phyloP scores from a whole-genome alignment of 2,113 vertebrate species.

The Morone saxatilis region DNA sequence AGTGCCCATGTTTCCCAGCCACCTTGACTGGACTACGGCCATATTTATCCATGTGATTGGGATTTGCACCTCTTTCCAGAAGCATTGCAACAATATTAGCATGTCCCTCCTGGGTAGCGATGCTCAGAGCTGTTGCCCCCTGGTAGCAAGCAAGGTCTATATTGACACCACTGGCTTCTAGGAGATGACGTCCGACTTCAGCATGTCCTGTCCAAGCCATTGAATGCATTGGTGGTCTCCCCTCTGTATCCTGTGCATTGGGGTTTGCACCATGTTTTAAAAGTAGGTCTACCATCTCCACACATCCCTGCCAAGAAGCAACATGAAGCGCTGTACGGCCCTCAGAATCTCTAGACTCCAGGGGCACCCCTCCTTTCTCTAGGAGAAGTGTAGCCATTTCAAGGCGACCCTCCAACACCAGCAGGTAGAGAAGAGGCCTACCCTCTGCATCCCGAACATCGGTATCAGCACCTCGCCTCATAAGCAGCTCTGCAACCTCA shows the following conservation, averaged over 20 bases:
- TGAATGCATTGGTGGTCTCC: slow-evolving; percentile 84
- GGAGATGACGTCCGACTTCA: slow-evolving; percentile 73
- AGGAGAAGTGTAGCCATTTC: slow-evolving; percentile 83
- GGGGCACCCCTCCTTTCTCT: slow-evolving; percentile 82
- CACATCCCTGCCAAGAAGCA: slow-evolving; percentile 84
- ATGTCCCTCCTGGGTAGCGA: slow-evolving; percentile 86
- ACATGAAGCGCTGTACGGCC: slow-evolving; percentile 87
- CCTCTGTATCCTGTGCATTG: slow-evolving; percentile 83
- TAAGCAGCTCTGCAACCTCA: slow-evolving; percentile 82
- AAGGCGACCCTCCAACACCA: slow-evolving; percentile 81
- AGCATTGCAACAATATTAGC: slow-evolving; percentile 81
- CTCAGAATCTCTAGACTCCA: slow-evolving; percentile 85
- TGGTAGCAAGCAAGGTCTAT: slow-evolving; percentile 85
- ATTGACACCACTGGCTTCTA: slow-evolving; percentile 68
- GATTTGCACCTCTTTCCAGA: slow-evolving; percentile 83
- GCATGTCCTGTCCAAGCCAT: slow-evolving; percentile 86
- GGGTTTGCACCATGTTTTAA: slow-evolving; percentile 82
- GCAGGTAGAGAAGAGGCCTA: slow-evolving; percentile 86
- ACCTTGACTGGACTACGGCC: slow-evolving; percentile 85
- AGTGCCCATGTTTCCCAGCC: slow-evolving; percentile 82
- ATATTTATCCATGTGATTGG: slow-evolving; percentile 83
- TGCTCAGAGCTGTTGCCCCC: slow-evolving; percentile 85
- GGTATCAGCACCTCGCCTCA: slow-evolving; percentile 84
- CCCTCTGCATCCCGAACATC: slow-evolving; percentile 85
- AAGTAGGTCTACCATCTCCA: slow-evolving; percentile 79